Evolutionary conservation across 2,888 invertebrate genomes (phyloP), one percentile per base, ranked within the genome.

Genomic region (Leuctra nigra): DNA sequence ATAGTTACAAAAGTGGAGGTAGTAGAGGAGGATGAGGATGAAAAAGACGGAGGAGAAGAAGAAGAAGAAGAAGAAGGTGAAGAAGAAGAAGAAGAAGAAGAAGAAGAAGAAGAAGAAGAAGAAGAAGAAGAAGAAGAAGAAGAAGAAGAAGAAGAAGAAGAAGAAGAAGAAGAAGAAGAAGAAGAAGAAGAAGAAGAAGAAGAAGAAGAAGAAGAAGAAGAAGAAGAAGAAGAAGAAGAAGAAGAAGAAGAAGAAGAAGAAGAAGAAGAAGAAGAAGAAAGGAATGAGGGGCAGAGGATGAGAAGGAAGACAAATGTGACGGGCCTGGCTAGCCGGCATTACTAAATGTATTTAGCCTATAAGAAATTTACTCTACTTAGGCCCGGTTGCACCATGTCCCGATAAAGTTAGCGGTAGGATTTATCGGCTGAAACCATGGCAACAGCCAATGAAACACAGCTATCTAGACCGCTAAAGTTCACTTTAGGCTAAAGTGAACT

Each of bases 61-160:
- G n/a, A n/a, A 41, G 3, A 44, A 20, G 14, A n/a, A 44, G 44
- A 1, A 20, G 16, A 20, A 44, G 44, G 16, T 13, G 1, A 20
- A 20, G 44, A 44, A 14, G 18, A 20, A 16, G 44, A 44, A 11
- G 13, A 44, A 20, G 16, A 11, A 44, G 44, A 44, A 13, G 13
- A n/a, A n/a, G n/a, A n/a, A n/a, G n/a, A n/a, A n/a, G 35, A 35
- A 14, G 16, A 38, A 36, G 36, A 25, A 24, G 22, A 23, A 16
- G 22, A 53, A 20, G 47, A 29, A 50, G 24, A 23, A 14, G 22
- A 20, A 48, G 54, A 54, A 25, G 16, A 52, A 36, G 13, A 48
- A 38, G 38, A 22, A 29, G 33, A 23, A 29, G 46, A 25, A 39
- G 16, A 25, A 39, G 48, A 50, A 41, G 4, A 50, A 59, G 39